These are phyloP conservation scores for Hypercompe scribonia DNA, from an alignment of 2,888 invertebrate species.

Conservation along the genomic window DNA sequence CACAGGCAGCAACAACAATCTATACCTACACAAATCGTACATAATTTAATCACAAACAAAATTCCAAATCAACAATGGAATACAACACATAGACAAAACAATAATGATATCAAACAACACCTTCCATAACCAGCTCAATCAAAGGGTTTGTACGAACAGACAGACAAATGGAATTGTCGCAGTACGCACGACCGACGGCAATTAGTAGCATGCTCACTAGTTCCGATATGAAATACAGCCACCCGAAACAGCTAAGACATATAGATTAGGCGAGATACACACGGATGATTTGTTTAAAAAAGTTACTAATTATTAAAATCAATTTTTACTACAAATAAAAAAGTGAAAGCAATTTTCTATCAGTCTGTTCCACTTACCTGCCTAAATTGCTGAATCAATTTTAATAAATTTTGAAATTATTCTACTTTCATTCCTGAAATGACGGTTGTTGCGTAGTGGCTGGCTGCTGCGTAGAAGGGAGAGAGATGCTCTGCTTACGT, in stretches of 20 bases:
- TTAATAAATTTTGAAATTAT: no score
- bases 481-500: no score
- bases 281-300: constrained; percentile 49
- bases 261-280: constrained; percentile 72
- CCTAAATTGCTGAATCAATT: no score
- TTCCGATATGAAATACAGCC: constrained; percentile 82
- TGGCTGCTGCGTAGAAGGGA: no score
- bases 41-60: background rate
- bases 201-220: constrained; percentile 76
- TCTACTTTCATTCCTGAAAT: no score
- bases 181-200: constrained; percentile 65
- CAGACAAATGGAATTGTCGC: constrained; percentile 77
- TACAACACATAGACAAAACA: constrained; percentile 13
- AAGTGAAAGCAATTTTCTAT: no score
- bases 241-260: constrained; percentile 79
- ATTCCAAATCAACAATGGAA: constrained; percentile 3
- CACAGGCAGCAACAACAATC: no score
- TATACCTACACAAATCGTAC: background rate
- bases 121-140: constrained; percentile 45
- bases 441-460: no score
- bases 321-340: background rate
- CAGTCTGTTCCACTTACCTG: no score
- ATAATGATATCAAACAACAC: constrained; percentile 25
- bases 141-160: constrained; percentile 57
- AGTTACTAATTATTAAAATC: background rate